A percentile compares a stretch with the other conserved stretches of the same genome.
These are phyloP conservation scores for Rhabdomys pumilio DNA, from an alignment of 2,797 vertebrate genomes.

Conservation along the genomic window DNA sequence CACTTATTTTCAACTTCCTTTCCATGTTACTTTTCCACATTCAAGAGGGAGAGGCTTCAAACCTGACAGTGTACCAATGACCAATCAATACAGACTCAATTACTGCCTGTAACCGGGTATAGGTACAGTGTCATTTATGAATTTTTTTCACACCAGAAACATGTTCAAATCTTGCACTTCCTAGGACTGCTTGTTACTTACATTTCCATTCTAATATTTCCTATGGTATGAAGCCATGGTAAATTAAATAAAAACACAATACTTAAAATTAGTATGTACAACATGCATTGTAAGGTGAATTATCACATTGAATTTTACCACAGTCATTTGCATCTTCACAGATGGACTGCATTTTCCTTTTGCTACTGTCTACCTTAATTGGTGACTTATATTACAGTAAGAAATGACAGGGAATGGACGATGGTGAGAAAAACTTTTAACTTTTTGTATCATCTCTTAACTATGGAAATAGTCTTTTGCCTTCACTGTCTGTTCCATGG, in stretches of 20 bases:
- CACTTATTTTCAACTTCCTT: no score
- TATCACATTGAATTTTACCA: neutral
- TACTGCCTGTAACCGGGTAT: neutral
- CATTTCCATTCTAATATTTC: neutral
- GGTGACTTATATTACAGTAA: no score
- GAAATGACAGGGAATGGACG: neutral
- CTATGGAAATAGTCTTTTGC: no score
- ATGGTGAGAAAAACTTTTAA: no score
- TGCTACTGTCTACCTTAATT: no score
- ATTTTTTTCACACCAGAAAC: neutral
- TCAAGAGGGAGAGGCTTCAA: no score
- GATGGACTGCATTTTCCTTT: neutral
- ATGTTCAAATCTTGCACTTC: neutral
- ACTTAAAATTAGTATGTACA: no score
- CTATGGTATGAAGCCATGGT: neutral
- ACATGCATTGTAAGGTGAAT: neutral
- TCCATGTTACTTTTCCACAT: no score
- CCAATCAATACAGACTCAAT: no score
- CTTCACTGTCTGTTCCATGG: neutral
- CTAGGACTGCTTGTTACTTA: neutral
- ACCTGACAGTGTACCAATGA: no score
- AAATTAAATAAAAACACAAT: neutral
- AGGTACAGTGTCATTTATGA: no score
- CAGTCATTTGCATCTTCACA: no score
- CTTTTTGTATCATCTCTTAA: fast-evolving